These are phyloP conservation scores for Nothura maculosa DNA, from an alignment of 2,797 vertebrate genomes.

Conservation along the genomic window DNA sequence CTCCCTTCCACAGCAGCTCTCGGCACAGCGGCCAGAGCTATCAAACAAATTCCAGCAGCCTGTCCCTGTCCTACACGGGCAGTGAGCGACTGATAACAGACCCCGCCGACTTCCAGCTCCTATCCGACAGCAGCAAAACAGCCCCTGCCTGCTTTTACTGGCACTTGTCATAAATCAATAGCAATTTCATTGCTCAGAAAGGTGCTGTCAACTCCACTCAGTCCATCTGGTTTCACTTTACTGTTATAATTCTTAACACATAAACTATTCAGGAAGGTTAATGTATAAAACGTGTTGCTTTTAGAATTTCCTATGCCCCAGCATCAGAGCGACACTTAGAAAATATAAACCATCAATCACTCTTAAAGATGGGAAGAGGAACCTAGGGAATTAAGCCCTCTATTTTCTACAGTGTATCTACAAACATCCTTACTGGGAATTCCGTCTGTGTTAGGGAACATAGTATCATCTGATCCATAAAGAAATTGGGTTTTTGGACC, in stretches of 20 bases:
- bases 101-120: slow-evolving; percentile 89
- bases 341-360: slow-evolving; percentile 19
- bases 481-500: slow-evolving; percentile 41
- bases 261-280: slow-evolving; percentile 75
- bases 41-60: slow-evolving; percentile 83
- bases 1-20: slow-evolving; percentile 83
- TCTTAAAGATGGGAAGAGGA: slow-evolving; percentile 24
- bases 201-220: slow-evolving; percentile 79
- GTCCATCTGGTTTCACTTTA: slow-evolving; percentile 83
- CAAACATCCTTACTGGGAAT: not conserved
- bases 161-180: slow-evolving; percentile 96
- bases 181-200: slow-evolving; percentile 89
- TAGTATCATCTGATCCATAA: not conserved
- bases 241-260: slow-evolving; percentile 69
- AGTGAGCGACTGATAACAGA: slow-evolving; percentile 93
- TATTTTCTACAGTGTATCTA: not conserved
- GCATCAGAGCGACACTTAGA: slow-evolving; percentile 18
- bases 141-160: slow-evolving; percentile 84
- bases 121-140: slow-evolving; percentile 91
- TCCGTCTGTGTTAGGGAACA: slow-evolving; percentile 39
- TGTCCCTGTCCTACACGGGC: slow-evolving; percentile 77
- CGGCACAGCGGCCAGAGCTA: slow-evolving; percentile 77
- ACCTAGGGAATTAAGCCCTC: not conserved
- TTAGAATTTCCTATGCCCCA: slow-evolving; percentile 18
- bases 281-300: slow-evolving; percentile 54